A percentile compares a stretch with the other conserved stretches of the same genome.
Evolutionary conservation across 2,797 vertebrate genomes (phyloP).

Genomic region (Graptemys geographica): DNA sequence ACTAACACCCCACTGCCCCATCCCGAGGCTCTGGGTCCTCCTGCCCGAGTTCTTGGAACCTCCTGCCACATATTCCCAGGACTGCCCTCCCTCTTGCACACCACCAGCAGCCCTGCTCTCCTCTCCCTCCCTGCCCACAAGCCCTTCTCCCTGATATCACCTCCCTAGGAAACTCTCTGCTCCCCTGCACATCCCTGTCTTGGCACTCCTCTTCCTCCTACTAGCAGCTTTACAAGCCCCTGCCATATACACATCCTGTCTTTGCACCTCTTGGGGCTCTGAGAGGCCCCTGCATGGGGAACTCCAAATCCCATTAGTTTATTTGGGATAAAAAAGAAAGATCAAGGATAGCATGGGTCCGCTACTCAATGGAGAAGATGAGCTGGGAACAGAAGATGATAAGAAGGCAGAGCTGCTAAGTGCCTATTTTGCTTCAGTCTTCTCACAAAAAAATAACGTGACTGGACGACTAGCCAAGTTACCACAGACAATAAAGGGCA

Average conservation of each 20-base stretch:
- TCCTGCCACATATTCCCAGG: neutral
- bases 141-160: neutral
- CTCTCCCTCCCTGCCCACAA: neutral
- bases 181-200: no score
- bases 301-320: neutral
- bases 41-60: neutral
- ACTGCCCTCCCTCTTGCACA: neutral
- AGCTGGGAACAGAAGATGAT: neutral
- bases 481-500: neutral
- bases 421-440: neutral
- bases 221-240: no score
- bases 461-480: neutral
- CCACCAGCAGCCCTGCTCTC: neutral
- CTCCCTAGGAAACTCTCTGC: no score
- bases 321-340: neutral
- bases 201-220: no score
- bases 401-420: neutral
- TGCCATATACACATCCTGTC: no score
- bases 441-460: neutral
- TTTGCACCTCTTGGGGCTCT: neutral
- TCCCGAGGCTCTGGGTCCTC: fast-evolving
- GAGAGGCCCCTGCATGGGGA: neutral
- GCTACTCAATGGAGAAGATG: neutral
- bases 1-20: fast-evolving
- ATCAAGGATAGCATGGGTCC: neutral